Evolutionary conservation across 2,797 vertebrate species (phyloP).

Genomic region (Phaenicophaeus curvirostris): DNA sequence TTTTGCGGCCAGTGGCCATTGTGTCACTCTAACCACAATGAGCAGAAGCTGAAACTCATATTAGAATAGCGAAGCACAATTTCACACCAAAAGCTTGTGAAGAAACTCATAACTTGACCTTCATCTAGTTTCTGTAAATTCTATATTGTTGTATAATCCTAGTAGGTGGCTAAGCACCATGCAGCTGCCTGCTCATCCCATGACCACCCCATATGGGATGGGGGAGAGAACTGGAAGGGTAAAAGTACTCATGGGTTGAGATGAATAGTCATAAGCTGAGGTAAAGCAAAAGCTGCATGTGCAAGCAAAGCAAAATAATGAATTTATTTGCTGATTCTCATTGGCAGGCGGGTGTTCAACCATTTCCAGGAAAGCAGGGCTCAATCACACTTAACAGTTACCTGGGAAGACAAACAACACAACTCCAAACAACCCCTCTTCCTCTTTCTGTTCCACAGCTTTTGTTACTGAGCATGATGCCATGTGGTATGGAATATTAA

Average conservation of each 20-base stretch:
- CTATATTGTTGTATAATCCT: not conserved
- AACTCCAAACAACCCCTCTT: rapidly evolving
- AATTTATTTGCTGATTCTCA: not conserved
- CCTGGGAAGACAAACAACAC: not conserved
- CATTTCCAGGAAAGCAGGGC: not conserved
- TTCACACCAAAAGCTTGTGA: not conserved
- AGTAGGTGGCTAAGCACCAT: not conserved
- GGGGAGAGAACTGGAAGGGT: not conserved
- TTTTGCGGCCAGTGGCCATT: not conserved
- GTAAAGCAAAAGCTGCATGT: rapidly evolving
- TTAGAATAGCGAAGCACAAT: rapidly evolving
- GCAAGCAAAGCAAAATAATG: not conserved
- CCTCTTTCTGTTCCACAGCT: not conserved
- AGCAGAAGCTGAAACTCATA: not conserved
- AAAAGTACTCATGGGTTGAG: not conserved
- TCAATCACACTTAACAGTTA: rapidly evolving
- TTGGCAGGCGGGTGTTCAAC: not conserved
- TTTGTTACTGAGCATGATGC: not conserved
- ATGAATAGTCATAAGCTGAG: not conserved
- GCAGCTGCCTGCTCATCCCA: not conserved
- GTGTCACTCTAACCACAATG: not conserved
- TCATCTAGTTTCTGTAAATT: not conserved
- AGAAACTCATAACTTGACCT: not conserved
- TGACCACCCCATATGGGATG: too few relatives aligned
- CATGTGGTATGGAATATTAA: not conserved